Conservation (phyloP, 92 coral and sea anemone genomes). For the Scolanthus callimorphus region DNA sequence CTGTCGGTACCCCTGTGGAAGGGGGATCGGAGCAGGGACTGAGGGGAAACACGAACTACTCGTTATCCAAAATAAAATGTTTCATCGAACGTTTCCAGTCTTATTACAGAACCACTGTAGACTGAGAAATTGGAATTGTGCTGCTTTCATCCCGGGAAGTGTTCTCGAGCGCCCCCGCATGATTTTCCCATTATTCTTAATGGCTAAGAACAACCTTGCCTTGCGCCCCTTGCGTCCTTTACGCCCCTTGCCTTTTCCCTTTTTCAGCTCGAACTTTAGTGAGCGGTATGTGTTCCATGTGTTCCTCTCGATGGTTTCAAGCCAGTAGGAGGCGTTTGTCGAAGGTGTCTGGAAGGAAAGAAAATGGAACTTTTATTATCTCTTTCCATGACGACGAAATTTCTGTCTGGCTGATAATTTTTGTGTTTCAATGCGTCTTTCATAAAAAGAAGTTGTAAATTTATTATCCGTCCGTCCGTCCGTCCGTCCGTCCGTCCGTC, state of each 20-base stretch:
- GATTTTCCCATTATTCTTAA: slow-evolving; percentile 60
- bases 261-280: neutral
- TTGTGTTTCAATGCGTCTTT: neutral
- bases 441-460: neutral
- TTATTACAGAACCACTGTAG: no score
- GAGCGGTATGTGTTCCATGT: slow-evolving; percentile 44
- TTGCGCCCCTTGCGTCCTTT: slow-evolving; percentile 8
- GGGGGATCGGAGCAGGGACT: no score
- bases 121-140: slow-evolving; percentile 40
- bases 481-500: no score
- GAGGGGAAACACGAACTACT: no score
- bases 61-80: no score
- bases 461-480: no score
- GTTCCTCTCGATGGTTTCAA: slow-evolving; percentile 54
- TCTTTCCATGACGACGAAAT: neutral
- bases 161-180: no score
- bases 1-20: no score
- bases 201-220: slow-evolving; percentile 51
- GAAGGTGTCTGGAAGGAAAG: slow-evolving; percentile 8
- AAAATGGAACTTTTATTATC: neutral
- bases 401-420: neutral
- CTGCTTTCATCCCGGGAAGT: slow-evolving; percentile 63
- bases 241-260: no score
- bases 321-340: slow-evolving; percentile 36
- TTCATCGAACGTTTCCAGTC: no score